Conservation (phyloP, 2,113 vertebrate genomes). For the Acanthisitta chloris region DNA sequence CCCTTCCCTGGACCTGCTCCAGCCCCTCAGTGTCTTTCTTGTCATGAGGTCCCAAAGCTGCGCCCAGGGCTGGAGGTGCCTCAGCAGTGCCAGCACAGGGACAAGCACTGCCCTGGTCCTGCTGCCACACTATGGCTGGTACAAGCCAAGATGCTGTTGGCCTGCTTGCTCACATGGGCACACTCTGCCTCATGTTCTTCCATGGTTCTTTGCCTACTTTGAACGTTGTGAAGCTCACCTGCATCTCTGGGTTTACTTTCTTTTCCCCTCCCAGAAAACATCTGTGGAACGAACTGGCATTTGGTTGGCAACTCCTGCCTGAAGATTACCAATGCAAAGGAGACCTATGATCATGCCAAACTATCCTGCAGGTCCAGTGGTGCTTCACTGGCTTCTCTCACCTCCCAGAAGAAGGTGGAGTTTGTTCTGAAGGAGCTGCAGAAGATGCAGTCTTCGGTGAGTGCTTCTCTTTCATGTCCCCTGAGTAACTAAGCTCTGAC, state of each 20-base stretch:
- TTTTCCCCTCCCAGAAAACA: slow-evolving; percentile 78
- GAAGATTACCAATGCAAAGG: slow-evolving; percentile 88
- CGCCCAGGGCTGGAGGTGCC: not conserved
- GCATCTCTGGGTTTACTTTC: not conserved
- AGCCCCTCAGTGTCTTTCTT: not conserved
- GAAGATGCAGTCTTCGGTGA: slow-evolving; percentile 86
- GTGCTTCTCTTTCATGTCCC: not conserved
- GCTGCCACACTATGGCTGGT: not conserved
- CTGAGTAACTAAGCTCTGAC: not conserved
- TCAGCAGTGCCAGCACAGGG: not conserved
- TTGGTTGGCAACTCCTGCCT: slow-evolving; percentile 94
- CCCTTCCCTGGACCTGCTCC: not conserved
- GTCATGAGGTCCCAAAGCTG: not conserved
- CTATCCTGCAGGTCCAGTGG: slow-evolving; percentile 87
- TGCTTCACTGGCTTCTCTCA: slow-evolving; percentile 91
- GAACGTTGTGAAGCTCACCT: not conserved
- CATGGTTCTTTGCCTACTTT: not conserved
- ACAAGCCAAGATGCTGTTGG: not conserved
- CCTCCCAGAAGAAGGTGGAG: slow-evolving; percentile 92
- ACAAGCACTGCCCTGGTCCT: not conserved
- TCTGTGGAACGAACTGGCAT: slow-evolving; percentile 92
- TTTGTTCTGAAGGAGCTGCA: slow-evolving; percentile 94
- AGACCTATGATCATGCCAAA: slow-evolving; percentile 93
- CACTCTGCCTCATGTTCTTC: not conserved
- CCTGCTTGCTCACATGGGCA: not conserved